Percentiles rank a stretch among this genome's conserved stretches.
These are phyloP conservation scores for Phallusia fumigata DNA, from an alignment of 23 tunicate genomes.

Conservation along the genomic window DNA sequence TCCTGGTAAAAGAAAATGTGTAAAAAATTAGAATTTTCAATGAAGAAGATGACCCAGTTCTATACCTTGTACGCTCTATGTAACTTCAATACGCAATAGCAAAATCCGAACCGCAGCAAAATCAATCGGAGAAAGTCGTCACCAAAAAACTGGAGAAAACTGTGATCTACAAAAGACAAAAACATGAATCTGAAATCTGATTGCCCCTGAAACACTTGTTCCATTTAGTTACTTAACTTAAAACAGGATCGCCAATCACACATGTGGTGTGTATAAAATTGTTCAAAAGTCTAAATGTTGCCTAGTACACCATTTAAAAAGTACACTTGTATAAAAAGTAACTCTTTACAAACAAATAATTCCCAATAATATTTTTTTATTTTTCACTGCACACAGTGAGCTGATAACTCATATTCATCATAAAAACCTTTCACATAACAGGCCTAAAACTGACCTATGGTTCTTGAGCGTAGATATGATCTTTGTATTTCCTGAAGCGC, in stretches of 20 bases:
- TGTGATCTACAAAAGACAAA: conserved; percentile 45
- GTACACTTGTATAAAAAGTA: neutral
- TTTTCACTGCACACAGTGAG: no score
- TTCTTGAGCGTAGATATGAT: conserved; percentile 55
- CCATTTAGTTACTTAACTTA: no score
- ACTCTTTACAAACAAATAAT: neutral
- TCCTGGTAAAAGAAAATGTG: conserved; percentile 32
- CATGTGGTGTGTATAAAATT: no score
- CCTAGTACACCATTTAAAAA: no score
- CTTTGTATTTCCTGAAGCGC: conserved; percentile 61
- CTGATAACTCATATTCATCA: no score
- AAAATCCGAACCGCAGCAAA: conserved; percentile 78
- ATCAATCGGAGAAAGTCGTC: conserved; percentile 79
- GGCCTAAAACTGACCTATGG: conserved; percentile 71
- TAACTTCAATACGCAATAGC: conserved; percentile 51
- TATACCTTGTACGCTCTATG: conserved; percentile 71
- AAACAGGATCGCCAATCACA: no score
- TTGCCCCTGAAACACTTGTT: no score
- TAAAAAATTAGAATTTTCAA: neutral
- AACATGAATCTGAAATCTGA: neutral
- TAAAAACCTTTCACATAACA: neutral
- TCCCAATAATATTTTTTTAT: no score
- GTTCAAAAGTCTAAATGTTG: no score
- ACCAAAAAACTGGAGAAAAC: conserved; percentile 72
- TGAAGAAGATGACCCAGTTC: no score